A percentile compares a stretch with the other conserved stretches of the same genome.
Evolutionary conservation across 2,888 invertebrate species (phyloP).

Genomic region (Leptothorax acervorum): DNA sequence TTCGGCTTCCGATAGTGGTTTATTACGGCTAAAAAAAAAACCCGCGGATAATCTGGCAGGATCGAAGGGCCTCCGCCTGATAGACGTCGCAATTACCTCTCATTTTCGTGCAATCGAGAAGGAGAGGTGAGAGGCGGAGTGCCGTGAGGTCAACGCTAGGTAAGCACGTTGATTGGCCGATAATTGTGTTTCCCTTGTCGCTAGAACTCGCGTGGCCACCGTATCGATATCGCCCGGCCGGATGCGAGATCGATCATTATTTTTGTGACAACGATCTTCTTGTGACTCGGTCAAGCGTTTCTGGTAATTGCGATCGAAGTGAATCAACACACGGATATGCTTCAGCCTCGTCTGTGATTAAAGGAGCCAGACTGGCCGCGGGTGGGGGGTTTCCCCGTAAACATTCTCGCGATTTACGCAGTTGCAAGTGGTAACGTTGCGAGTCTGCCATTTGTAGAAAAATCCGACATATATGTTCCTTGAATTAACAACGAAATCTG

Average conservation of each 20-base stretch:
- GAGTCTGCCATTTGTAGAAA: neutral
- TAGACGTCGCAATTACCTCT: slow-evolving; percentile 60
- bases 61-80: slow-evolving; percentile 48
- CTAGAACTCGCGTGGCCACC: slow-evolving; percentile 52
- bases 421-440: neutral
- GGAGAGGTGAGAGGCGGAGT: slow-evolving; percentile 27
- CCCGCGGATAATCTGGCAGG: neutral
- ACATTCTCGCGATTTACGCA: neutral
- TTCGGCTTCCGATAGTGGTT: slow-evolving; percentile 21
- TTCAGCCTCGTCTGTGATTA: neutral
- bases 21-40: slow-evolving; percentile 14
- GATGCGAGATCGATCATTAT: slow-evolving; percentile 47
- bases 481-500: neutral
- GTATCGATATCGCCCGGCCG: slow-evolving; percentile 39
- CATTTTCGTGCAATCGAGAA: slow-evolving; percentile 44
- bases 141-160: slow-evolving; percentile 55
- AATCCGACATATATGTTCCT: neutral
- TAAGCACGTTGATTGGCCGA: slow-evolving; percentile 73
- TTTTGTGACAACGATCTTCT: neutral
- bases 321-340: slow-evolving; percentile 23
- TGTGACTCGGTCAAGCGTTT: neutral
- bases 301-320: neutral
- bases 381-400: neutral
- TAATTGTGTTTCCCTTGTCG: slow-evolving; percentile 75
- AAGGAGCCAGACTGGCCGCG: neutral